Percentiles rank a stretch among this genome's conserved stretches.
phyloP scores from a whole-genome alignment of 1,140 invertebrate genomes.

The Penaeus vannamei region DNA sequence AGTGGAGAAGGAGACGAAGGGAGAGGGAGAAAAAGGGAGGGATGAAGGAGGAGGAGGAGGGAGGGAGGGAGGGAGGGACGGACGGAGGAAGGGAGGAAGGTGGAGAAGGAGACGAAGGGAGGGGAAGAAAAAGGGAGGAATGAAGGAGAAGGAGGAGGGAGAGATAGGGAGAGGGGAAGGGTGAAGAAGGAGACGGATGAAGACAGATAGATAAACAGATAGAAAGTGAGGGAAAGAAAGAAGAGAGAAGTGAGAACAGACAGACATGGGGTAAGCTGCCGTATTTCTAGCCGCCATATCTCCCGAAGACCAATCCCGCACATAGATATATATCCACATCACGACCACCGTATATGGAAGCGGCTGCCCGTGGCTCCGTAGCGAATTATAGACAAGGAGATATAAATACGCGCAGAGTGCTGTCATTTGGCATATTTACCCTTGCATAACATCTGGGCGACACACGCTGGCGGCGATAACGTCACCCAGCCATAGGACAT shows the following conservation, averaged over 20 bases:
- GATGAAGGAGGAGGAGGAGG: neutral
- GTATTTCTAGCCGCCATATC: too few relatives aligned
- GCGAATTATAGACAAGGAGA: too few relatives aligned
- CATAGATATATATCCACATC: too few relatives aligned
- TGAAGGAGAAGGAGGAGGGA: neutral
- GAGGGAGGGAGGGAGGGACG: neutral
- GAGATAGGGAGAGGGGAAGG: neutral
- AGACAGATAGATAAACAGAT: neutral
- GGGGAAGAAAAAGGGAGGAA: neutral
- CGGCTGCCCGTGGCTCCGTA: too few relatives aligned
- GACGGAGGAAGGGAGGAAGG: neutral
- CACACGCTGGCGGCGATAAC: too few relatives aligned
- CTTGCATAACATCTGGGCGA: too few relatives aligned
- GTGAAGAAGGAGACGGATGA: too few relatives aligned
- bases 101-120: neutral
- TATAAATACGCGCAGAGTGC: too few relatives aligned
- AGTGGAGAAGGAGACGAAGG: neutral
- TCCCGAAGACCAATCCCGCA: too few relatives aligned
- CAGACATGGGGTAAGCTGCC: neutral
- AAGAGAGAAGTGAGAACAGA: neutral
- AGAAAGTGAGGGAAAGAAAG: neutral
- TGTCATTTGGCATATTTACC: too few relatives aligned
- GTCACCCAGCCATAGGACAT: too few relatives aligned
- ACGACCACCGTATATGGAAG: too few relatives aligned
- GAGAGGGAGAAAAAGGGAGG: neutral